Evolutionary conservation across 1,140 invertebrate species (phyloP), one percentile per base, ranked within the genome.

Genomic region (Penaeus chinensis): DNA sequence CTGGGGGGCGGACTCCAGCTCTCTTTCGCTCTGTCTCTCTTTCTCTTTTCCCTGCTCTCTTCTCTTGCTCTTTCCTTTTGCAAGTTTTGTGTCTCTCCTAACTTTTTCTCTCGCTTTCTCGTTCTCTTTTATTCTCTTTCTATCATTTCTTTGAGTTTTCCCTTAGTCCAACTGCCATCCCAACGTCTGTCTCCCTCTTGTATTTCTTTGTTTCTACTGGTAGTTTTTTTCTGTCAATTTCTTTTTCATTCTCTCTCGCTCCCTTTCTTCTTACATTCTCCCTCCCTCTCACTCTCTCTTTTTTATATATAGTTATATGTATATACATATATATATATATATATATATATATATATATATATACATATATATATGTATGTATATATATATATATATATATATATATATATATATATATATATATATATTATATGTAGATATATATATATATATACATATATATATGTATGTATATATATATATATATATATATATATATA

Each of bases 1-100:
- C 37, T 61, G 78, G 42, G 60, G 37, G n/a, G 19, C n/a, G n/a
- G 54, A 18, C 77, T 79, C 77, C 24, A 4, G 16, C 54, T 62
- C 47, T 80, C 54, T 62, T 61, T 80, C 54, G 24, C 78, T 61
- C 78, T 80, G 42, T 80, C 78, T 80, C 60, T 80, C 78, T 61
- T 19, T 61, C 60, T 80, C 76, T 78, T 54, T 22, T 54, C 42
- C 47, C 37, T 78, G 16, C 54, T 47, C 54, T 47, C 22, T 22
- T 77, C 66, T 69, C 66, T 69, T 16, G 22, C 66, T 69, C 66
- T 69, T 32, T 69, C 66, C 18, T 16, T 76, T n/a, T 54, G 54
- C 16, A 54, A 54, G 54, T 54, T 54, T 54, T 54, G 54, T 16
- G 54, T 54, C 11, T 42, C 54, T 54, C 42, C 71, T 76, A 19